Percentiles rank a stretch among this genome's conserved stretches.
Conservation (phyloP, 2,888 invertebrate genomes). For the Eumerus sabulonum region DNA sequence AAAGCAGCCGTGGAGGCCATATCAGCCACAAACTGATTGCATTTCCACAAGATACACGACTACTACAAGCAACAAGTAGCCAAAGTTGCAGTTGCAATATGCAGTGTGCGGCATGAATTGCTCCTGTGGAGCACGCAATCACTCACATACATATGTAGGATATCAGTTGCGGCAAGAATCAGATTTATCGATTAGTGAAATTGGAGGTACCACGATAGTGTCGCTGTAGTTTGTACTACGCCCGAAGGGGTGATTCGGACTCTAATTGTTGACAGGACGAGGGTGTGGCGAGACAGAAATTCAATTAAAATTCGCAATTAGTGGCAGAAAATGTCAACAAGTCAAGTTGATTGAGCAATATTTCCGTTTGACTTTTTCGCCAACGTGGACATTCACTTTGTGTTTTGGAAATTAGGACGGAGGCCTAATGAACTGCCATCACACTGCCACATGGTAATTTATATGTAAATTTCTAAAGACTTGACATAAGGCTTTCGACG, state of each 20-base stretch:
- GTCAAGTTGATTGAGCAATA: constrained; percentile 33
- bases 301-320: constrained; percentile 67
- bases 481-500: too few relatives aligned
- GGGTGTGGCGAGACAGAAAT: constrained; percentile 57
- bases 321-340: constrained; percentile 60
- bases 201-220: constrained; percentile 1
- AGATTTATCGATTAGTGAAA: constrained; percentile 58
- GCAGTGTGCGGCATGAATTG: too few relatives aligned
- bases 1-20: not conserved
- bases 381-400: constrained; percentile 25
- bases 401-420: constrained; percentile 5
- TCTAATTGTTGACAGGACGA: constrained; percentile 43
- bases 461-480: too few relatives aligned
- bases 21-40: constrained; percentile 22
- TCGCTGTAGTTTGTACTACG: constrained; percentile 16
- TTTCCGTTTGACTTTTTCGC: not conserved
- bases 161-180: constrained; percentile 19
- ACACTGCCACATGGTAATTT: too few relatives aligned
- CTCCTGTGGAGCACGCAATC: too few relatives aligned
- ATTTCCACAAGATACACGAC: constrained; percentile 15
- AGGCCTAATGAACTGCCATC: too few relatives aligned
- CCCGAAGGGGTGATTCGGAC: constrained; percentile 20
- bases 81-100: too few relatives aligned
- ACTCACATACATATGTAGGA: too few relatives aligned
- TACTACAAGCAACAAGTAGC: not conserved